A percentile compares a stretch with the other conserved stretches of the same genome.
phyloP scores from a whole-genome alignment of 2,113 vertebrate genomes.

The Trichomycterus rosablanca region DNA sequence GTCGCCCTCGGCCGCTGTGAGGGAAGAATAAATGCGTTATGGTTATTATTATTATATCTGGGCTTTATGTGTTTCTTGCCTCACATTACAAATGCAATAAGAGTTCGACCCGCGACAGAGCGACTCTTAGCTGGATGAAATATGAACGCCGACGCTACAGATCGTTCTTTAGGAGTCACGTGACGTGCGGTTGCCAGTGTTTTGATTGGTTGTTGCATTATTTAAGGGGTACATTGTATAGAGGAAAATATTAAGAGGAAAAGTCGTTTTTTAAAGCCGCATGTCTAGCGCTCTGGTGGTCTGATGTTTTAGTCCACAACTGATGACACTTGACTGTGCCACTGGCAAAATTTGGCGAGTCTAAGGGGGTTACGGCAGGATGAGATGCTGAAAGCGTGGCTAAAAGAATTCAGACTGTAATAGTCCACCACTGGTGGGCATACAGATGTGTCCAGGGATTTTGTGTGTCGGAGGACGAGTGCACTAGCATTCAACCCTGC shows the following conservation, averaged over 20 bases:
- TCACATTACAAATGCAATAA: constrained; percentile 35
- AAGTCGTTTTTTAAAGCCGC: too few relatives aligned
- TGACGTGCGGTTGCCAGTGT: background rate
- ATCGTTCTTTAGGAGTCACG: background rate
- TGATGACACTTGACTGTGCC: too few relatives aligned
- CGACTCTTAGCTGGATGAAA: constrained; percentile 26
- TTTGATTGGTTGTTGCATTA: constrained; percentile 30
- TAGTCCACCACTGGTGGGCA: too few relatives aligned
- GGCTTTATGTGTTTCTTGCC: constrained; percentile 18
- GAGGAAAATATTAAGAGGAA: constrained; percentile 13
- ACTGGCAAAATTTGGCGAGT: too few relatives aligned
- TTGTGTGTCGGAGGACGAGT: too few relatives aligned
- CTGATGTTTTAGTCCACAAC: too few relatives aligned
- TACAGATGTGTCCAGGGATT: too few relatives aligned
- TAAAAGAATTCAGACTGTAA: too few relatives aligned
- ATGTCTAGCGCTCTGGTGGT: too few relatives aligned
- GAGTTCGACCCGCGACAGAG: constrained; percentile 1
- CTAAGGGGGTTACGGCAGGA: too few relatives aligned
- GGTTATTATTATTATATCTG: constrained; percentile 37
- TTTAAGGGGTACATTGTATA: constrained; percentile 24
- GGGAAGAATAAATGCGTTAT: background rate
- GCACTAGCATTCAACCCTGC: too few relatives aligned
- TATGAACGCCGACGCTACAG: constrained; percentile 1
- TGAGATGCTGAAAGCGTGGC: too few relatives aligned
- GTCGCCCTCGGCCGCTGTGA: constrained; percentile 21